A percentile compares a stretch with the other conserved stretches of the same genome.
These are phyloP conservation scores for Drosophila tropicalis DNA, from an alignment of 1,140 invertebrate genomes.

Conservation along the genomic window DNA sequence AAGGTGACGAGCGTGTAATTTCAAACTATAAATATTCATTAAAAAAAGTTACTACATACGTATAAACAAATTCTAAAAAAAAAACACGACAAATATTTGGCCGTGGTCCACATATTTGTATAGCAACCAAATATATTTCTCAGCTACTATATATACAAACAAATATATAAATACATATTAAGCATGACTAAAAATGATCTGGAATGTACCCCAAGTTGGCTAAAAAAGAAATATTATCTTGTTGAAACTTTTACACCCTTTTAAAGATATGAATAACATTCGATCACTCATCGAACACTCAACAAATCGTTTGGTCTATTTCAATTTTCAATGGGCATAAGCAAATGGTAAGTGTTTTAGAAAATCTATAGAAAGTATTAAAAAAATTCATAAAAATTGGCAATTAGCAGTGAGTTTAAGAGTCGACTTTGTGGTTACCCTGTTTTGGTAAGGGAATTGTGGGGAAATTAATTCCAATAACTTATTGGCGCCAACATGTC, in stretches of 20 bases:
- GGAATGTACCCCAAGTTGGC: background rate
- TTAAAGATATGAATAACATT: background rate
- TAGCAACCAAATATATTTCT: conserved; percentile 21
- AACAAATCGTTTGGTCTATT: background rate
- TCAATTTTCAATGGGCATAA: background rate
- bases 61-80: background rate
- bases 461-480: too few relatives aligned
- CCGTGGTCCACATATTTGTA: background rate
- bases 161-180: conserved; percentile 25
- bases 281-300: background rate
- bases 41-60: too few relatives aligned
- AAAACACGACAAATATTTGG: conserved; percentile 5
- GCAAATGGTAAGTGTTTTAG: background rate
- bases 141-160: conserved; percentile 16
- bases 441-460: too few relatives aligned
- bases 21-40: too few relatives aligned
- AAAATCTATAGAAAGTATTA: background rate
- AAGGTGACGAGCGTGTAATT: too few relatives aligned
- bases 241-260: background rate
- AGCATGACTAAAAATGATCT: background rate
- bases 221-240: background rate
- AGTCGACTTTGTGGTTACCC: background rate
- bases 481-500: too few relatives aligned
- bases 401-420: background rate
- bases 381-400: background rate